Evolutionary conservation across 2,113 vertebrate genomes (phyloP), one percentile per base, ranked within the genome.

Genomic region (Bagarius yarrelli): DNA sequence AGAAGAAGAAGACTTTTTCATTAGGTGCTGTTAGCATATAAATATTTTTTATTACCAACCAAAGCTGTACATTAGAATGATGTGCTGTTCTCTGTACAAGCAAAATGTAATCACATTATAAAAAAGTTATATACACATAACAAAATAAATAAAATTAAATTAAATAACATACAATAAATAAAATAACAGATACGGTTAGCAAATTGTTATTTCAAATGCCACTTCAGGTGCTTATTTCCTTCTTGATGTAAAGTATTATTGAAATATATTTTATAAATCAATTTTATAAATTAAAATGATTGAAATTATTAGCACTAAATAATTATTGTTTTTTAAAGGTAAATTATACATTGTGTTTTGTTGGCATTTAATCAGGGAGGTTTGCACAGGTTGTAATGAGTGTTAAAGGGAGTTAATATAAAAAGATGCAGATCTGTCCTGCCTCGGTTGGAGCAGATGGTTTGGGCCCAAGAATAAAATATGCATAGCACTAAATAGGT

Each of bases 351-450:
- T 6, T 47, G 5, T 47, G 44, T 47, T 4, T 9, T 47, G 36
- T 40, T 8, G 36, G 36, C 36, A n/a, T n/a, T n/a, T n/a, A n/a
- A n/a, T n/a, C n/a, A n/a, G n/a, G n/a, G n/a, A n/a, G n/a, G n/a
- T n/a, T n/a, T n/a, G 8, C 3, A 40, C 8, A 40, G 8, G 3
- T 8, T 40, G 36, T 23, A 3, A 21, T 18, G 34, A 23, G 12
- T 18, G 18, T 50, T 32, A 53, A 30, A 32, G 70, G 32, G 47
- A 32, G 18, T 13, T 53, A 5, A 36, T 19, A 52, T 71, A 19
- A 71, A 52, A 71, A 52, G n/a, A 71, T 71, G 69, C 47, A 52
- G 47, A 71, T 71, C 15, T 19, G 67, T 50, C 8, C 67, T 16
- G 12, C 23, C 44, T 21, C n/a, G 8, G 40, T 70, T 30, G 47